phyloP scores from a whole-genome alignment of 2,113 vertebrate species.

The Anolis carolinensis region DNA sequence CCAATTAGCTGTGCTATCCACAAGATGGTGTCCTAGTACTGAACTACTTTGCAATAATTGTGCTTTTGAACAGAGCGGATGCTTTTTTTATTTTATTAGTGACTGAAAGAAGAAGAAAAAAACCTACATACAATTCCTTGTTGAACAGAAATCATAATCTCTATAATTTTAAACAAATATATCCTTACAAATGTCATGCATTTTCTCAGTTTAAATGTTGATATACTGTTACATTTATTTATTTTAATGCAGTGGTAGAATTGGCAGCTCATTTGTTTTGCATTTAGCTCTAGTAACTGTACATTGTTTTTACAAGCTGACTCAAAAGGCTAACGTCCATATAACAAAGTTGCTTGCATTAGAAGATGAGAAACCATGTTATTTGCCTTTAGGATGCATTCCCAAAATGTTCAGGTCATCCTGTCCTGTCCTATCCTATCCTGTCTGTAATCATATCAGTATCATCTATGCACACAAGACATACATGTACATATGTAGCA shows the following conservation, averaged over 20 bases:
- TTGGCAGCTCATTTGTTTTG: conserved; percentile 57
- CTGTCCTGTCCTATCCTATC: too few relatives aligned
- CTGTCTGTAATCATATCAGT: too few relatives aligned
- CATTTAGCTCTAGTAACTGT: conserved; percentile 30
- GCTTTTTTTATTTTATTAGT: background rate
- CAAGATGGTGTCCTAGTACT: conserved; percentile 75
- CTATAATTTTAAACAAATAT: conserved; percentile 31
- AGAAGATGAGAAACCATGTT: background rate
- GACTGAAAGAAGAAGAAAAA: background rate
- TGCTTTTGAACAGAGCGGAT: conserved; percentile 6
- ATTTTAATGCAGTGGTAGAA: conserved; percentile 35
- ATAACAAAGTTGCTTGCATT: background rate
- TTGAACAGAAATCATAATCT: conserved; percentile 39
- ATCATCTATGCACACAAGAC: too few relatives aligned
- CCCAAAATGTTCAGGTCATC: too few relatives aligned
- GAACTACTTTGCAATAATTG: conserved; percentile 35
- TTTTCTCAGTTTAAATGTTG: conserved; percentile 39
- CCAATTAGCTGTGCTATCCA: conserved; percentile 54
- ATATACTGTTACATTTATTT: conserved; percentile 51
- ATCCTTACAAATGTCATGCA: conserved; percentile 39
- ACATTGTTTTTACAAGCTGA: background rate
- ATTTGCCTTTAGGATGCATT: too few relatives aligned
- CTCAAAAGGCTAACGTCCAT: background rate
- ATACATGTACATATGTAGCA: too few relatives aligned
- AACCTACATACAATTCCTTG: conserved; percentile 11